Base-by-base conservation (phyloP, 2,888 invertebrate species). In the Orthosia incerta region DNA sequence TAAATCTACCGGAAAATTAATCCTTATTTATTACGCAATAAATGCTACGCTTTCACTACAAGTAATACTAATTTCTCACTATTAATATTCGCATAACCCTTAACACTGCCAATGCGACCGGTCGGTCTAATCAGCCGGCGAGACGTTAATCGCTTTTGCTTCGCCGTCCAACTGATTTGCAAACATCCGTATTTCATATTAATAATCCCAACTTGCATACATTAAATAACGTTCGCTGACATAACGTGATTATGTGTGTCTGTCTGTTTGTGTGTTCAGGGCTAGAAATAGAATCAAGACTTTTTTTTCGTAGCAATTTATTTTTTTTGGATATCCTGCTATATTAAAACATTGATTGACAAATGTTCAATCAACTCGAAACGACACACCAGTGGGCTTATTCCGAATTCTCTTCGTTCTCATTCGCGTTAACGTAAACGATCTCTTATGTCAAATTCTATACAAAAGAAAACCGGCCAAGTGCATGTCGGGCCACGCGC, bases 161-260 rank as follows among this genome's bases (percentile, higher is more conserved):
- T 72, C 65, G 60, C 69, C 64, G 67, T n/a, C 76, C 39, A 45
- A 79, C 68, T 59, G 79, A 74, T 68, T 84, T 67, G 69, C 74
- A 71, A 74, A 64, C 60, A 74, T 80, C 78, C 78, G 84, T 77
- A 74, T 77, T 77, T 80, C 67, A 75, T 82, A 65, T 72, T 82
- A 76, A 74, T 83, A 84, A 80, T 80, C 76, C 51, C 31, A 68
- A 76, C 70, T 76, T 73, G 82, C 61, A 74, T 84, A 80, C 61
- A 81, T 84, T 80, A 83, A 69, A 64, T 73, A 57, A 67, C 63
- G 46, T 57, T 46, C 5, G 69, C 53, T 55, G 69, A 71, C 51
- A 56, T 66, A 79, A 66, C 39, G 63, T 57, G 46, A 69, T 20
- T 69, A 46, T 65, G 55, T 57, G 18, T 39, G 71, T 68, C 3